These are phyloP conservation scores for Spizaetus ornatus DNA, from an alignment of 2,113 vertebrate genomes.

Conservation along the genomic window DNA sequence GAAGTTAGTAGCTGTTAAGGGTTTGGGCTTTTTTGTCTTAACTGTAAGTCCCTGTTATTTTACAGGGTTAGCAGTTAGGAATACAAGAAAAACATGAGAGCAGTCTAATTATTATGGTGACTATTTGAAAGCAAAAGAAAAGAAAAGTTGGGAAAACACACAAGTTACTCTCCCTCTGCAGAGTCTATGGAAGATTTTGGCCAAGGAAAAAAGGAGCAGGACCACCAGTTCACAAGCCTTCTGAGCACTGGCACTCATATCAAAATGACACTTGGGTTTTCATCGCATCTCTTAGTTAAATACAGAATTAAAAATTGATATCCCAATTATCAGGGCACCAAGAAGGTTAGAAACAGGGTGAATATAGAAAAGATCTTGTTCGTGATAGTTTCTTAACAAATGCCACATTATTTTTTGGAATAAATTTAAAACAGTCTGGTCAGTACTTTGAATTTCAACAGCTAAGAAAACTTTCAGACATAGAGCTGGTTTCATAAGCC, in stretches of 20 bases:
- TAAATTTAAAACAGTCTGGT: neutral
- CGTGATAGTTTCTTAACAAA: neutral
- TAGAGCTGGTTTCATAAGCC: neutral
- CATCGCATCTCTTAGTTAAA: neutral
- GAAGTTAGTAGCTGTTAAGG: neutral
- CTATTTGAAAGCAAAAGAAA: neutral
- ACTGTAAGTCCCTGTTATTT: neutral
- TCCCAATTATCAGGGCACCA: neutral
- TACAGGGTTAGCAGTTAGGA: neutral
- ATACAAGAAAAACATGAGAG: neutral
- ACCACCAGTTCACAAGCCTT: neutral
- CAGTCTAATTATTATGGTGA: neutral
- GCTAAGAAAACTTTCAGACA: neutral
- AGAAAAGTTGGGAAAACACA: neutral
- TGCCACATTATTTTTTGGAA: neutral
- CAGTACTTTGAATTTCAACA: neutral
- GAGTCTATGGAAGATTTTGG: neutral
- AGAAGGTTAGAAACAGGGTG: neutral
- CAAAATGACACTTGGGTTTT: neutral
- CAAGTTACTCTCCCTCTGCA: neutral
- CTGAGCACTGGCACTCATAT: neutral
- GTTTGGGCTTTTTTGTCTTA: neutral
- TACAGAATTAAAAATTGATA: neutral
- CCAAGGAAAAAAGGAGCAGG: neutral
- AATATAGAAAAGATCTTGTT: neutral